Conservation (phyloP, 2,113 vertebrate genomes). For the Salvelinus namaycush region DNA sequence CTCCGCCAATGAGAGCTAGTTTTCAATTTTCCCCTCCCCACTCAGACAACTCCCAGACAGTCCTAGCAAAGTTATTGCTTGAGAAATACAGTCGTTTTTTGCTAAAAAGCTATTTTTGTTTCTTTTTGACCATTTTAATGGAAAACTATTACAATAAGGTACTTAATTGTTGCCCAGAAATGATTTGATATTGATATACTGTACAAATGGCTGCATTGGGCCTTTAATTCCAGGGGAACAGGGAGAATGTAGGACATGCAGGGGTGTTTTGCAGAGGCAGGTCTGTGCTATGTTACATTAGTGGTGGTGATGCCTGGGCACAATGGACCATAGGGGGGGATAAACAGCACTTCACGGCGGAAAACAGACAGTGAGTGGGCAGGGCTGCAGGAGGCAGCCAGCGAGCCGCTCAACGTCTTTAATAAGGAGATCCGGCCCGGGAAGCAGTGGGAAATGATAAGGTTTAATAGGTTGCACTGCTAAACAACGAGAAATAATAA, state of each 20-base stretch:
- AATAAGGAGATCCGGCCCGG: conserved; percentile 15
- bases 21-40: too few relatives aligned
- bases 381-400: conserved; percentile 3
- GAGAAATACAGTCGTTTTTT: too few relatives aligned
- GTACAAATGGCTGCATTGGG: too few relatives aligned
- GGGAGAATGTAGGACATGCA: neutral
- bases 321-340: neutral
- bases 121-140: too few relatives aligned
- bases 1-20: too few relatives aligned
- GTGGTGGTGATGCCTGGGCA: neutral
- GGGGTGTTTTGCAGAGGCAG: neutral
- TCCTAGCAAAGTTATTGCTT: too few relatives aligned
- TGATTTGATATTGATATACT: too few relatives aligned
- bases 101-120: too few relatives aligned
- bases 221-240: neutral
- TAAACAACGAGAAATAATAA: conserved; percentile 42
- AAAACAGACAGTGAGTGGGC: neutral
- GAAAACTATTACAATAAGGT: too few relatives aligned
- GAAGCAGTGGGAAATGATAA: conserved; percentile 21
- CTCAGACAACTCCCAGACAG: too few relatives aligned
- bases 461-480: conserved; percentile 45
- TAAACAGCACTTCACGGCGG: neutral
- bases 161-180: too few relatives aligned
- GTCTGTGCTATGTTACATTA: neutral
- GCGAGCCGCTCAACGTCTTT: neutral